Conservation (phyloP, 2,113 vertebrate genomes). For the Ifrita kowaldi region DNA sequence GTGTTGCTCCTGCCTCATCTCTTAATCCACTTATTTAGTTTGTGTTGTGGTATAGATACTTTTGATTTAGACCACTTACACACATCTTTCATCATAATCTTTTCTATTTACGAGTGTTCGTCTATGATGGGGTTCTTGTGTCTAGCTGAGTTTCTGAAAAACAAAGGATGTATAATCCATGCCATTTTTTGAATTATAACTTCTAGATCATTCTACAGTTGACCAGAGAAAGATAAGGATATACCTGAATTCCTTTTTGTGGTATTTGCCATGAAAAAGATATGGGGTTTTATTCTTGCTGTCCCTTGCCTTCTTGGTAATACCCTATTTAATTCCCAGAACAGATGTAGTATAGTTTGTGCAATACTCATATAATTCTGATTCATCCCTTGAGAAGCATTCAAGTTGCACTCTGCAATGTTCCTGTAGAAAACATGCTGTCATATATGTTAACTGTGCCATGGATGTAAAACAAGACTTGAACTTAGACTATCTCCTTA, state of each 20-base stretch:
- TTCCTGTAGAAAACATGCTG: not conserved
- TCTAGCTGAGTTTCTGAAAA: not conserved
- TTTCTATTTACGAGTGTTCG: not conserved
- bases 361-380: not conserved
- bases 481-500: not conserved
- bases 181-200: not conserved
- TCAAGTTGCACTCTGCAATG: not conserved
- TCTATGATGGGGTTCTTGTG: not conserved
- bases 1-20: not conserved
- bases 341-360: not conserved
- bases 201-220: not conserved
- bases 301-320: not conserved
- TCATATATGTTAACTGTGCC: not conserved
- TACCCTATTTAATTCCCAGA: not conserved
- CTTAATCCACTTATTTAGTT: not conserved
- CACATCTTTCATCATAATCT: not conserved
- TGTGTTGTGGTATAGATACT: not conserved
- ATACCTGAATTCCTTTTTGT: not conserved
- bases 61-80: not conserved
- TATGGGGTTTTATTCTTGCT: rapidly evolving
- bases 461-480: not conserved
- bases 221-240: not conserved
- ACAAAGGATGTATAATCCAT: not conserved
- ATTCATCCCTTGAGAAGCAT: not conserved
- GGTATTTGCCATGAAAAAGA: not conserved